Evolutionary conservation across 2,113 vertebrate species (phyloP).

Genomic region (Aviceda subcristata): DNA sequence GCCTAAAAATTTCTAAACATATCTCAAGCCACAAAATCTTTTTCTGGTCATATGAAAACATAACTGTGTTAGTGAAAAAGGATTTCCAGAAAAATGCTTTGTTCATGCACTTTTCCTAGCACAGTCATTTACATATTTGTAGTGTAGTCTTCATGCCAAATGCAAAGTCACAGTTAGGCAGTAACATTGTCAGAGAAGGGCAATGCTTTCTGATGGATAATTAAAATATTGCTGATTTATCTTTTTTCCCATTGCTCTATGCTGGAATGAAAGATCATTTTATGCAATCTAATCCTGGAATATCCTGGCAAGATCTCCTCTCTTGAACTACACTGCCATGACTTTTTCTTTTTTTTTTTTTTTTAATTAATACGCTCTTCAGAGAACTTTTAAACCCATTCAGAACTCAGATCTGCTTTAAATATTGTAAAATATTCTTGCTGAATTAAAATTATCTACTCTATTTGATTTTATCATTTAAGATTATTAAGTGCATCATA

Average conservation of each 20-base stretch:
- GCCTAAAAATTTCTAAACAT: background rate
- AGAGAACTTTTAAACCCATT: background rate
- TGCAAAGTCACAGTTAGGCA: background rate
- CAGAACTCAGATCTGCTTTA: background rate
- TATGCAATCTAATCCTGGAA: background rate
- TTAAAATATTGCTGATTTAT: background rate
- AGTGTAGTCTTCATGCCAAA: fast-evolving
- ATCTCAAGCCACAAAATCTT: background rate
- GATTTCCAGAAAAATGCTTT: background rate
- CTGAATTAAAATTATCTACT: background rate
- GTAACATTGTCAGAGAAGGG: background rate
- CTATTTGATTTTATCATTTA: background rate
- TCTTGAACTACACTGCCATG: background rate
- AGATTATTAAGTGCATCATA: background rate
- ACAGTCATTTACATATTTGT: background rate
- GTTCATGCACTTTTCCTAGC: background rate
- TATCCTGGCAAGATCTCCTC: background rate
- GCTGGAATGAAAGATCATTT: background rate
- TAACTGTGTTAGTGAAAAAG: background rate
- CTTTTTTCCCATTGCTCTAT: background rate
- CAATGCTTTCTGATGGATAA: background rate
- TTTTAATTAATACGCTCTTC: background rate
- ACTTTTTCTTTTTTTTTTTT: background rate
- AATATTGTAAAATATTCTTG: background rate
- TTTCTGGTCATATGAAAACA: background rate